phyloP scores from a whole-genome alignment of 1,140 invertebrate species.

The Danaus melanippus region DNA sequence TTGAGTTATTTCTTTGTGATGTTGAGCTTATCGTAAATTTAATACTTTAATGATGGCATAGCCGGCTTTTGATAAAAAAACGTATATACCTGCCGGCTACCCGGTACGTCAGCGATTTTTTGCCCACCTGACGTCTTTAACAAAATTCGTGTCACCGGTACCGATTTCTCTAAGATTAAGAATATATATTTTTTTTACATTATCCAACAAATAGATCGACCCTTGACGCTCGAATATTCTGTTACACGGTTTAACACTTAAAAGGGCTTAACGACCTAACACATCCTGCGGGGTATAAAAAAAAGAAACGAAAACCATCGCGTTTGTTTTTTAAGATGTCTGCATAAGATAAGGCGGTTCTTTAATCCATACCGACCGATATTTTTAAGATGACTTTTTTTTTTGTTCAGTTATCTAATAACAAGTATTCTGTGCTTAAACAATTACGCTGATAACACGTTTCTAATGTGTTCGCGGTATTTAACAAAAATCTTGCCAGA shows the following conservation, averaged over 20 bases:
- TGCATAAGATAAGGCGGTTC: constrained; percentile 66
- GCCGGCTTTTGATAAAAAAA: constrained; percentile 46
- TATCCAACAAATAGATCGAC: constrained; percentile 70
- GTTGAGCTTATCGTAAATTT: constrained; percentile 51
- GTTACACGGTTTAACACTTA: constrained; percentile 72
- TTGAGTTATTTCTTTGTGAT: constrained; percentile 27
- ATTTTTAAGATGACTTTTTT: constrained; percentile 70
- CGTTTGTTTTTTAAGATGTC: constrained; percentile 72
- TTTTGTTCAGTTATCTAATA: constrained; percentile 63
- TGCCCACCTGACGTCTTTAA: constrained; percentile 58
- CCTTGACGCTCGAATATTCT: constrained; percentile 66
- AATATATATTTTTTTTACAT: constrained; percentile 44
- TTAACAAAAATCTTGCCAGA: too few relatives aligned
- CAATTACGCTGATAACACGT: too few relatives aligned
- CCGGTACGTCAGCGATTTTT: constrained; percentile 59
- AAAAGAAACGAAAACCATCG: constrained; percentile 59
- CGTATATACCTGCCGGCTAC: constrained; percentile 42
- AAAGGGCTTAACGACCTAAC: constrained; percentile 70
- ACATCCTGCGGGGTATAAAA: constrained; percentile 70
- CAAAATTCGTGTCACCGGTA: constrained; percentile 65
- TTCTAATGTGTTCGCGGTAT: too few relatives aligned
- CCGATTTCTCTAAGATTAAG: constrained; percentile 66
- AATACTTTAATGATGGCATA: constrained; percentile 60
- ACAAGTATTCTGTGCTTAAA: constrained; percentile 27
- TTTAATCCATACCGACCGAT: constrained; percentile 66